phyloP scores from a whole-genome alignment of 2,888 invertebrate genomes.

The Muscina levida region DNA sequence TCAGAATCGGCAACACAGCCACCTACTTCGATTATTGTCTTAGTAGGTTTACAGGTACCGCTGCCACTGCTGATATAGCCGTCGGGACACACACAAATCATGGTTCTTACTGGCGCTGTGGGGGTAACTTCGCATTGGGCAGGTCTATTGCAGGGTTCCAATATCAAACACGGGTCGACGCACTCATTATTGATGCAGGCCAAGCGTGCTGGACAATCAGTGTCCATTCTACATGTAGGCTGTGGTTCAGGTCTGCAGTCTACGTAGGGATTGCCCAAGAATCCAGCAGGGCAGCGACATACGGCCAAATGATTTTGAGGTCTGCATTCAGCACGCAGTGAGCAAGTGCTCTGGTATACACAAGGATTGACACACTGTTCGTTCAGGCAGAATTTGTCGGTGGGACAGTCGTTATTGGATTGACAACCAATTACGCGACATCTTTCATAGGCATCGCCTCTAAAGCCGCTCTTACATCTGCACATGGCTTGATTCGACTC shows the following conservation, averaged over 20 bases:
- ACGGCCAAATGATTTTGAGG: conserved; percentile 90
- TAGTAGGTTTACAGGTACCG: conserved; percentile 89
- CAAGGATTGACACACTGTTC: conserved; percentile 93
- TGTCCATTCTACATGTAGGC: conserved; percentile 89
- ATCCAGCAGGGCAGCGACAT: conserved; percentile 91
- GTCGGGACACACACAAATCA: conserved; percentile 93
- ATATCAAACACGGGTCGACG: conserved; percentile 88
- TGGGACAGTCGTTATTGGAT: conserved; percentile 92
- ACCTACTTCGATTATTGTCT: conserved; percentile 83
- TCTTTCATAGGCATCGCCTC: conserved; percentile 88
- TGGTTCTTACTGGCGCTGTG: conserved; percentile 91
- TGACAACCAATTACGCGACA: conserved; percentile 91
- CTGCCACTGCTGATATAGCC: conserved; percentile 92
- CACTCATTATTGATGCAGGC: conserved; percentile 92
- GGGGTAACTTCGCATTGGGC: conserved; percentile 90
- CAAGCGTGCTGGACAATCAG: conserved; percentile 88
- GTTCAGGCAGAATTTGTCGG: conserved; percentile 91
- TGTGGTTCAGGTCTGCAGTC: conserved; percentile 87
- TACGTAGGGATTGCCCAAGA: conserved; percentile 89
- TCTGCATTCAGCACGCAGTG: conserved; percentile 88
- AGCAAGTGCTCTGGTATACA: conserved; percentile 87
- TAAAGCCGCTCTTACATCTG: conserved; percentile 89
- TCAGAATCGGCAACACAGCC: conserved; percentile 89
- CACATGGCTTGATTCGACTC: conserved; percentile 88
- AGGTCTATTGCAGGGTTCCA: conserved; percentile 90